Conservation (phyloP, 2,113 vertebrate genomes). For the Corythornis madagascariensis region DNA sequence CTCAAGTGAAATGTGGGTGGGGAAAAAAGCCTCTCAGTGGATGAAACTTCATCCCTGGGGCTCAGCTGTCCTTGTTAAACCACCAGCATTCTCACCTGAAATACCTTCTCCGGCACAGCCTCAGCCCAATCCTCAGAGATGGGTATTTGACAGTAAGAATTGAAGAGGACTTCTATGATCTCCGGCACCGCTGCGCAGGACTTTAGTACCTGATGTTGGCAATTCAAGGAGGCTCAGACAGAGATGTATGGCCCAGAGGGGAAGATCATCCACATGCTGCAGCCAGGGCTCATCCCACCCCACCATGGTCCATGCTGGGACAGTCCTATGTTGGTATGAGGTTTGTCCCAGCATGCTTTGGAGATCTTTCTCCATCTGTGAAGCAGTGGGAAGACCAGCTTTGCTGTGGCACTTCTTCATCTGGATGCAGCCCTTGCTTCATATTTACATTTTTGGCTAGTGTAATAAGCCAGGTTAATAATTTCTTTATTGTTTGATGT, state of each 20-base stretch:
- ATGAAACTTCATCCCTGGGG: neutral
- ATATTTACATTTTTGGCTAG: neutral
- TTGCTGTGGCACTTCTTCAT: neutral
- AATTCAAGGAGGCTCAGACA: neutral
- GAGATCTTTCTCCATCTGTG: neutral
- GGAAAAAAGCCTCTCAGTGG: fast-evolving
- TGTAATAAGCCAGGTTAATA: neutral
- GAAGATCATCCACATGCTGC: neutral
- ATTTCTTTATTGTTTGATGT: neutral
- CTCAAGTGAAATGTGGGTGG: neutral
- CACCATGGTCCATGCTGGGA: fast-evolving
- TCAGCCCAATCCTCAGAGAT: constrained; percentile 68
- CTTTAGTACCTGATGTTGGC: constrained; percentile 65
- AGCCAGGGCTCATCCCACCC: neutral
- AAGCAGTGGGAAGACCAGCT: neutral
- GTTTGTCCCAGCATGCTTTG: fast-evolving
- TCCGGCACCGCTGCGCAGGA: constrained; percentile 47
- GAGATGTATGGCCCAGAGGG: too few species aligned
- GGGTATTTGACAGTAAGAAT: constrained; percentile 71
- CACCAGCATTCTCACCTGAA: constrained; percentile 32
- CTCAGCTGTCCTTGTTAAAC: neutral
- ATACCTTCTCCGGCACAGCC: constrained; percentile 62
- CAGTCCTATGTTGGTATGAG: fast-evolving
- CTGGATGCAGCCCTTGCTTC: neutral
- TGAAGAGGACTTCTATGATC: constrained; percentile 76